phyloP scores from a whole-genome alignment of 2,797 vertebrate species.

The Arctocebus calabarensis region DNA sequence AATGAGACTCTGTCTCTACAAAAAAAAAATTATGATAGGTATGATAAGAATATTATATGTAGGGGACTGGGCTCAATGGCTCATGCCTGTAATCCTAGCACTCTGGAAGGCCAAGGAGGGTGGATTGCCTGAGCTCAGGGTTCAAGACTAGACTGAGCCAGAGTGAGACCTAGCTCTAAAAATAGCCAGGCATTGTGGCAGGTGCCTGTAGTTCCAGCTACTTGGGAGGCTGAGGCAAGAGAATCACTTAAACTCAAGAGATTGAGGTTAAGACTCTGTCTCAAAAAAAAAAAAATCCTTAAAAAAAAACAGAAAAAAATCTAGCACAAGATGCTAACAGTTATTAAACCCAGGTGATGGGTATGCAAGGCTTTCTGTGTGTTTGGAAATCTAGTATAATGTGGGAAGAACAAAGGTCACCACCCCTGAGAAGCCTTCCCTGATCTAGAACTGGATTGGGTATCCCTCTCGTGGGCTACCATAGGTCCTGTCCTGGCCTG shows the following conservation, averaged over 20 bases:
- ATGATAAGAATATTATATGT: not conserved
- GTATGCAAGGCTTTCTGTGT: not conserved
- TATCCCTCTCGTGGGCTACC: not conserved
- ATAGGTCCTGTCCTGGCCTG: not conserved
- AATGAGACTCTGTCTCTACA: no score
- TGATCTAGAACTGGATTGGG: not conserved
- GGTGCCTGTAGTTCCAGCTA: no score
- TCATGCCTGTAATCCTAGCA: no score
- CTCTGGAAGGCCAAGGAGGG: no score
- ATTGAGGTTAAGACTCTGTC: no score
- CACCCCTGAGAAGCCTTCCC: not conserved
- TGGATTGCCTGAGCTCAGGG: no score
- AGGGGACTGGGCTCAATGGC: not conserved
- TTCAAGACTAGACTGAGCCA: no score
- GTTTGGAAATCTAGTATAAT: not conserved
- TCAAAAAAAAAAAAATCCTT: not conserved
- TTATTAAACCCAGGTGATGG: not conserved
- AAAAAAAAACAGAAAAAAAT: not conserved
- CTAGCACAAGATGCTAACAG: not conserved
- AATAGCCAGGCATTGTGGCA: no score
- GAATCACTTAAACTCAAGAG: no score
- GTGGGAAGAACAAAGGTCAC: not conserved
- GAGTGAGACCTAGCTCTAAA: no score
- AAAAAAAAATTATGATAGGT: not conserved
- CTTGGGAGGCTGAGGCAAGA: no score